These are phyloP conservation scores for Squalus acanthias DNA, from an alignment of 2,797 vertebrate genomes.

Conservation along the genomic window DNA sequence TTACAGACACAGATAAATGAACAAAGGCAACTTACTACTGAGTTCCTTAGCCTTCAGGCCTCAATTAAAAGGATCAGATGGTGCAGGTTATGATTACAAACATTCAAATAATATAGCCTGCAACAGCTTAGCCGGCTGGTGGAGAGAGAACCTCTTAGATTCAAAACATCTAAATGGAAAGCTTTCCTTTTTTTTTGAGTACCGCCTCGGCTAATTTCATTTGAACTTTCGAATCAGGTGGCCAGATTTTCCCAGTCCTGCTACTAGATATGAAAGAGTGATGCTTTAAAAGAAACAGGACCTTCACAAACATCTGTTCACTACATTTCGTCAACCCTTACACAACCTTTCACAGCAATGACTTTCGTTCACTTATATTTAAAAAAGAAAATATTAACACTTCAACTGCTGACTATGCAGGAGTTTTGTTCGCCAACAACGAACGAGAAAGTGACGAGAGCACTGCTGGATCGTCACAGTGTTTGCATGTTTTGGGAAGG, in stretches of 20 bases:
- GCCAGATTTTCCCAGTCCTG: not conserved
- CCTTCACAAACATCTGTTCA: constrained; percentile 1
- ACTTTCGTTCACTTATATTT: not conserved
- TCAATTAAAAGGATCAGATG: not conserved
- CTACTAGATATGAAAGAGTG: not conserved
- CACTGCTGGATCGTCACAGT: not conserved
- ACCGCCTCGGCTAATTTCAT: not conserved
- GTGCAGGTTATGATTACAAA: not conserved
- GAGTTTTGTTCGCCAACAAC: not conserved
- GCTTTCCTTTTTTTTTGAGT: not conserved
- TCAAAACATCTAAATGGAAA: not conserved
- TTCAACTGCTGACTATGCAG: not conserved
- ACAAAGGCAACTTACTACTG: constrained; percentile 1
- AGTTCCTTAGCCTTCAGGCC: not conserved
- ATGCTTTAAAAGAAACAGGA: not conserved
- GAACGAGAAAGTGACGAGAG: not conserved
- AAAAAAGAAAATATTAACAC: not conserved
- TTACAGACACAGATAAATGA: not conserved
- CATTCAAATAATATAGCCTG: not conserved
- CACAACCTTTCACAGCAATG: not conserved
- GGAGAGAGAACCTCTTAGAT: not conserved
- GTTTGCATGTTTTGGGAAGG: not conserved
- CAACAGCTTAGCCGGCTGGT: not conserved
- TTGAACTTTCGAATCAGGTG: not conserved
- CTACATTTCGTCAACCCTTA: not conserved